Percentiles rank a stretch among this genome's conserved stretches.
These are phyloP conservation scores for Leptosomus discolor DNA, from an alignment of 2,113 vertebrate genomes.

Conservation along the genomic window DNA sequence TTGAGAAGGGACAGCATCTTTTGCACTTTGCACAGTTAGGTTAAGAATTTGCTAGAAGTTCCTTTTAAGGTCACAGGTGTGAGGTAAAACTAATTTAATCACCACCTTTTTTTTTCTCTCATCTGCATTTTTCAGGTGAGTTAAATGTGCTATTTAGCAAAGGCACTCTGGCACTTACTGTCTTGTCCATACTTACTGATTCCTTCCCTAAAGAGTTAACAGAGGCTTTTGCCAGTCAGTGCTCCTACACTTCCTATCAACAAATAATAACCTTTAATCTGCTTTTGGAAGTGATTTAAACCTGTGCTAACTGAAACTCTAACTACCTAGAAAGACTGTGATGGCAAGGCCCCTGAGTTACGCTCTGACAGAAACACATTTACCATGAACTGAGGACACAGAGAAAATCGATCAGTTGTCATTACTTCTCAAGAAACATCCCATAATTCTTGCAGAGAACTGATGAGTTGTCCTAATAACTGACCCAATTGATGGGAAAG, in stretches of 20 bases:
- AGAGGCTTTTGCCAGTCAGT: not conserved
- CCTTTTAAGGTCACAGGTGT: not conserved
- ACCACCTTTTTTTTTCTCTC: not conserved
- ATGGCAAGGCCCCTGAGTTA: not conserved
- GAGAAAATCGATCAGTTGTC: conserved; percentile 2
- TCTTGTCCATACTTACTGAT: not conserved
- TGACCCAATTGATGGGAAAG: not conserved
- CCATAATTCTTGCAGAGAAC: not conserved
- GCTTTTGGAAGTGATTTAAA: not conserved
- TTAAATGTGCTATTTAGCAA: not conserved
- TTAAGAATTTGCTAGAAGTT: not conserved
- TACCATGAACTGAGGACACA: not conserved
- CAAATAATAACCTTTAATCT: not conserved
- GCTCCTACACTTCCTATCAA: not conserved
- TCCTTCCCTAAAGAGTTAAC: not conserved
- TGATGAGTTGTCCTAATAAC: not conserved
- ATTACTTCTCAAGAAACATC: not conserved
- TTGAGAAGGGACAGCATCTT: not conserved
- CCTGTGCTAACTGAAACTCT: not conserved
- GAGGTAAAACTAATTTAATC: not conserved
- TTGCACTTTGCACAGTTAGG: not conserved
- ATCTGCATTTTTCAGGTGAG: not conserved
- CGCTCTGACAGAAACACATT: not conserved
- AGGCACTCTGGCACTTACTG: not conserved
- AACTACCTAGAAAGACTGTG: not conserved